Evolutionary conservation across 1,140 invertebrate genomes (phyloP).

Genomic region (Ceratina calcarata): DNA sequence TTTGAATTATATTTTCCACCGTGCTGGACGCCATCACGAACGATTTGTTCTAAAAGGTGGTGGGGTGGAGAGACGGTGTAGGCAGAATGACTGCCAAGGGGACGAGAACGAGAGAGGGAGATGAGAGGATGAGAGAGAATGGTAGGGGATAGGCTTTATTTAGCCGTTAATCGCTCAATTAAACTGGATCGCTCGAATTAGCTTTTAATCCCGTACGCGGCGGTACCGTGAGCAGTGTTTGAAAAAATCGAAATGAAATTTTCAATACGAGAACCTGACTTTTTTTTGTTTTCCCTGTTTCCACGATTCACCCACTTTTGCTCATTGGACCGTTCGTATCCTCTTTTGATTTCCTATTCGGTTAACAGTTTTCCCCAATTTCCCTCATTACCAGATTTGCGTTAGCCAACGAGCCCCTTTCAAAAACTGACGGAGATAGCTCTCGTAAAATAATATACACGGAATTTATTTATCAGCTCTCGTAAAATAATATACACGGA

Average conservation of each 20-base stretch:
- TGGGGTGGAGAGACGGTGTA: constrained; percentile 11
- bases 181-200: constrained; percentile 79
- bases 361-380: background rate
- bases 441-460: constrained; percentile 15
- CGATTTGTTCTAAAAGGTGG: constrained; percentile 71
- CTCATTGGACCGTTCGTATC: background rate
- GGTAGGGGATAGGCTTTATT: constrained; percentile 67
- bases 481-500: constrained; percentile 13
- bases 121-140: constrained; percentile 13
- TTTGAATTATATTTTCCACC: constrained; percentile 79
- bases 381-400: background rate
- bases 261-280: constrained; percentile 14
- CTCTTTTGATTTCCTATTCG: constrained; percentile 22
- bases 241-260: constrained; percentile 63
- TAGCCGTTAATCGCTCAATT: constrained; percentile 81
- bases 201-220: constrained; percentile 72
- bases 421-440: background rate
- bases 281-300: background rate
- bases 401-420: background rate
- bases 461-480: background rate
- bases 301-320: background rate
- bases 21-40: constrained; percentile 69
- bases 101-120: background rate
- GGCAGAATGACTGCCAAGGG: background rate
- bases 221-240: constrained; percentile 44